Evolutionary conservation across 2,797 vertebrate species (phyloP), one percentile per base, ranked within the genome.

Genomic region (Gephyroberyx darwinii): DNA sequence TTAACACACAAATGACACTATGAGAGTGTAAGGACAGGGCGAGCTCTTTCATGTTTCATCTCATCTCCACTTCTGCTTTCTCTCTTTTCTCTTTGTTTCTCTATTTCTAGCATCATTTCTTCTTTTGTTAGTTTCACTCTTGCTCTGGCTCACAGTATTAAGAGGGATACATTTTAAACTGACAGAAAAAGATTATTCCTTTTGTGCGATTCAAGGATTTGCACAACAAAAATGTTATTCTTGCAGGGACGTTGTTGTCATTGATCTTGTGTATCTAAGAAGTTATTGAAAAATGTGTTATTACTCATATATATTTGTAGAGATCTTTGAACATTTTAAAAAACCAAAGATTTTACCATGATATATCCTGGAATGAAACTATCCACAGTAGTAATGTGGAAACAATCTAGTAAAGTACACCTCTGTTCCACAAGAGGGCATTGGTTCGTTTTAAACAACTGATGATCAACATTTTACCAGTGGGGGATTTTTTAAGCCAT

Each of bases 291-390:
- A 63, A 69, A 55, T 8, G 0, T 1, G 1, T 48, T 56, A 63
- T 14, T 37, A 39, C 16, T 5, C 20, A 48, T 20, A 81, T 5
- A 33, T 84, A 71, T 87, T 78, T 91, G 78, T 84, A 63, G 59
- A 74, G 20, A 74, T 78, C 59, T n/a, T 77, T 75, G 58, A 50
- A 62, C 8, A 52, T 50, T 61, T 69, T 78, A 26, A 57, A 74
- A 80, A 83, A 69, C 85, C 91, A 94, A 93, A 94, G 91, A 92
- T 16, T 61, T 48, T 65, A 73, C 37, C 22, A 61, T 61, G n/a
- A 10, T 63, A 59, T 64, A 59, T 83, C 63, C 30, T 74, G 37
- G 26, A 41, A 69, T 54, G 2, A 64, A 60, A 61, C 45, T 19
- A 13, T 52, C 7, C 43, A 58, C 3, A 55, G 14, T 33, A 17